Conservation (phyloP, 2,113 vertebrate genomes). For the Saguinus imperator region DNA sequence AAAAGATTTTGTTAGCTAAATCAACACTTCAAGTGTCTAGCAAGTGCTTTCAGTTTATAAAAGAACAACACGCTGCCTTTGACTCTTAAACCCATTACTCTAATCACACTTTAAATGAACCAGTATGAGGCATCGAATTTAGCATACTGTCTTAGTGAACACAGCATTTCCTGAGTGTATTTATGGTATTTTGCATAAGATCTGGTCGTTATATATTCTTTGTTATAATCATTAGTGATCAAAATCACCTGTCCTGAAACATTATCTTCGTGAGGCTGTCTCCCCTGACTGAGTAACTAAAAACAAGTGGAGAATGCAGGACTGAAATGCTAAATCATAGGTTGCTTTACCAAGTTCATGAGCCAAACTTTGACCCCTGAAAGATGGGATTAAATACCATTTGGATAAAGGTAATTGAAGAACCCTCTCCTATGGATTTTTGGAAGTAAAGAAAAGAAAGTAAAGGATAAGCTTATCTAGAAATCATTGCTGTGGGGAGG, state of each 20-base stretch:
- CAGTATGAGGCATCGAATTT: slow-evolving; percentile 38
- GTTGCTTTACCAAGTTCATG: slow-evolving; percentile 44
- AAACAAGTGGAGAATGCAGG: slow-evolving; percentile 67
- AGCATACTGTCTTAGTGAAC: neutral
- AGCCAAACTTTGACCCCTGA: slow-evolving; percentile 74
- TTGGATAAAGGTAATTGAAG: slow-evolving; percentile 55
- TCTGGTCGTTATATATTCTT: slow-evolving; percentile 25
- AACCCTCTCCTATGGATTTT: slow-evolving; percentile 11
- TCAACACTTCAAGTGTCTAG: slow-evolving; percentile 78
- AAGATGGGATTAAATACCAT: slow-evolving; percentile 73
- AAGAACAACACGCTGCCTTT: slow-evolving; percentile 76
- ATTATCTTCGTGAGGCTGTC: slow-evolving; percentile 35
- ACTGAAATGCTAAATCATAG: slow-evolving; percentile 78
- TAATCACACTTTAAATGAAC: slow-evolving; percentile 65
- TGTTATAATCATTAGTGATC: slow-evolving; percentile 63
- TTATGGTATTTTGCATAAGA: slow-evolving; percentile 28
- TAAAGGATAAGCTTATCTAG: neutral
- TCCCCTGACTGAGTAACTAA: slow-evolving; percentile 58
- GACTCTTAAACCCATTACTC: slow-evolving; percentile 74
- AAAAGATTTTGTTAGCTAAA: slow-evolving; percentile 75
- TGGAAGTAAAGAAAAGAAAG: slow-evolving; percentile 16
- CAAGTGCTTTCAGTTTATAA: slow-evolving; percentile 77
- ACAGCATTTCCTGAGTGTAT: neutral
- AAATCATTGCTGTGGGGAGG: neutral
- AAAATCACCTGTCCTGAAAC: slow-evolving; percentile 42